phyloP scores from a whole-genome alignment of 2,113 vertebrate genomes.

The Epinephelus moara region DNA sequence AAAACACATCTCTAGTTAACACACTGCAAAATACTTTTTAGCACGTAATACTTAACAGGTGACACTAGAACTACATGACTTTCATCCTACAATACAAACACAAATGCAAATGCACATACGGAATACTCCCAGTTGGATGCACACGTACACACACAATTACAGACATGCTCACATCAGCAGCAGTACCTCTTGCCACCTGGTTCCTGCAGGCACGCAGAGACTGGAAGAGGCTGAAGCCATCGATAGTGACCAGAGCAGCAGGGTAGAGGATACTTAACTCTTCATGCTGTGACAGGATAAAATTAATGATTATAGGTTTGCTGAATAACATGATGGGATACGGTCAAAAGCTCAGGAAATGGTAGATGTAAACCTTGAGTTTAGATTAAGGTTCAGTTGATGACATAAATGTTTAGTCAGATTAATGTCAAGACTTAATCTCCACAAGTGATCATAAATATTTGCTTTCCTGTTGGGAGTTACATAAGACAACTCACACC shows the following conservation, averaged over 20 bases:
- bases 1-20: constrained; percentile 39
- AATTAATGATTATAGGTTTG: constrained; percentile 4
- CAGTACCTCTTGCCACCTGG: constrained; percentile 96
- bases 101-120: not conserved
- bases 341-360: not conserved
- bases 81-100: not conserved
- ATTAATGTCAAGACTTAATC: not conserved
- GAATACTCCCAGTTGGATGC: not conserved
- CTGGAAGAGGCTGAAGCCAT: constrained; percentile 98
- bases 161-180: not conserved
- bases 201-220: constrained; percentile 98
- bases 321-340: not conserved
- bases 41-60: not conserved
- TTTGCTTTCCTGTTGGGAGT: no score
- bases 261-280: constrained; percentile 97
- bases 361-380: not conserved
- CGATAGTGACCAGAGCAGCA: constrained; percentile 95
- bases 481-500: not conserved
- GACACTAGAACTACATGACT: not conserved
- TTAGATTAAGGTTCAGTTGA: not conserved
- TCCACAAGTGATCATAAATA: not conserved
- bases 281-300: constrained; percentile 88
- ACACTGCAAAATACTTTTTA: not conserved
- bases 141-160: constrained; percentile 2
- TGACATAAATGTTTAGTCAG: not conserved